A percentile compares a stretch with the other conserved stretches of the same genome.
Conservation (phyloP, 2,888 invertebrate species). For the Caenorhabditis sp. region DNA sequence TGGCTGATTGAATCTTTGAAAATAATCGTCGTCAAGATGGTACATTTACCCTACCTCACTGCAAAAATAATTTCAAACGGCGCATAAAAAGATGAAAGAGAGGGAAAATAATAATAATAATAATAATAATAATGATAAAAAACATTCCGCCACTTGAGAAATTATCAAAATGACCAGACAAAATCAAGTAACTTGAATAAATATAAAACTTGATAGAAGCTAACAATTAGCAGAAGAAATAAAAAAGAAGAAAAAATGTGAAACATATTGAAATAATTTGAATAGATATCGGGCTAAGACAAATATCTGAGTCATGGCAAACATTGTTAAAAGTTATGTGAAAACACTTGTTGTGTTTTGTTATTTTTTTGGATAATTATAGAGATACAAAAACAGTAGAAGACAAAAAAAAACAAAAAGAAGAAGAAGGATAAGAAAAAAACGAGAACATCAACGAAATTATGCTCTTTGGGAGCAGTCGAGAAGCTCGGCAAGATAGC, state of each 20-base stretch:
- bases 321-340: no score
- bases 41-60: conserved; percentile 38
- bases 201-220: conserved; percentile 11
- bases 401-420: not conserved
- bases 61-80: not conserved
- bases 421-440: not conserved
- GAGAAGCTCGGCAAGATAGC: not conserved
- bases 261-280: conserved; percentile 30
- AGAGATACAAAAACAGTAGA: no score
- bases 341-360: no score
- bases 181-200: no score
- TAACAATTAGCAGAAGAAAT: conserved; percentile 3
- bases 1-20: conserved; percentile 42
- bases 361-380: no score
- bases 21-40: conserved; percentile 49
- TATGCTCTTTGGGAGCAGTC: not conserved
- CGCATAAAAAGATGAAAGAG: not conserved
- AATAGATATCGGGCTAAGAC: not conserved
- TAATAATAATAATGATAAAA: no score
- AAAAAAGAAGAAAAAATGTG: conserved; percentile 6
- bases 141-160: no score
- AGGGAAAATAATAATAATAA: not conserved
- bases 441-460: not conserved
- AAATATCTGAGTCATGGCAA: no score
- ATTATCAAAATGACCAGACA: no score